phyloP scores from a whole-genome alignment of 2,113 vertebrate species.

The Python bivittatus region DNA sequence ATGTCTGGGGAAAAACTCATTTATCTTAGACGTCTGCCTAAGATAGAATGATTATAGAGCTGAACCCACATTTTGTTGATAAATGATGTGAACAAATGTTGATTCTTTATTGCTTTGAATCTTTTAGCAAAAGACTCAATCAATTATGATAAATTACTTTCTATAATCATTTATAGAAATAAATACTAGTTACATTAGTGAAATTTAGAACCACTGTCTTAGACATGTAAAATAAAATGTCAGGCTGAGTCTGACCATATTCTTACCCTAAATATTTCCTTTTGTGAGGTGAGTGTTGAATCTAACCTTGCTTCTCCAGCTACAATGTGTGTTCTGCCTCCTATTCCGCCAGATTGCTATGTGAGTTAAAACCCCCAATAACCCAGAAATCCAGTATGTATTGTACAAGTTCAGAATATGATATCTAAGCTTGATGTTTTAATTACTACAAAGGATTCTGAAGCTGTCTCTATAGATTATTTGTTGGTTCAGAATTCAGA shows the following conservation, averaged over 20 bases:
- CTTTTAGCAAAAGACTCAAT: neutral
- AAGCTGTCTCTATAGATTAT: too few species aligned
- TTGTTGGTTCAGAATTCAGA: too few species aligned
- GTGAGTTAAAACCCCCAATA: too few species aligned
- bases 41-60: conserved; percentile 22
- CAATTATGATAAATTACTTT: neutral
- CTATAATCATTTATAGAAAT: neutral
- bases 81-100: neutral
- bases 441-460: too few species aligned
- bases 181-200: neutral
- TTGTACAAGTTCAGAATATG: too few species aligned
- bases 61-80: neutral
- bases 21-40: conserved; percentile 17
- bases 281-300: neutral
- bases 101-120: conserved; percentile 1
- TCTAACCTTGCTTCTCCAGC: neutral
- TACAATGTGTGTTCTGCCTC: neutral
- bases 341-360: neutral
- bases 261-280: neutral
- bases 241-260: neutral
- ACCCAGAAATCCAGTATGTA: too few species aligned
- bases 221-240: neutral
- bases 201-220: neutral
- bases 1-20: neutral
- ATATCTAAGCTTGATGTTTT: too few species aligned